Conservation (phyloP, 30 jellyfish, hydroid and myxozoan genomes). For the Mastigias papua region DNA sequence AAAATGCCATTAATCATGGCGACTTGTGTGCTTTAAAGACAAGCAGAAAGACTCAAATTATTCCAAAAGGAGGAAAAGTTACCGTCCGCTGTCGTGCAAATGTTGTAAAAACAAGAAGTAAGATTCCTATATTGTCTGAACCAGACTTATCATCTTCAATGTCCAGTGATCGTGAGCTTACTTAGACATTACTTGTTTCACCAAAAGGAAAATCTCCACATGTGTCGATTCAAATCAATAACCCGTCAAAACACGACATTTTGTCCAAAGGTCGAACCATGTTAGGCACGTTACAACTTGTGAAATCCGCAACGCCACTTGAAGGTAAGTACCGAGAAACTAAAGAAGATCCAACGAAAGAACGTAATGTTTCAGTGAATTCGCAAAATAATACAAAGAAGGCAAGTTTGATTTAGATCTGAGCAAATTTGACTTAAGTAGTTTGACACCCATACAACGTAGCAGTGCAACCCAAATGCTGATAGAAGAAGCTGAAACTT, state of each 20-base stretch:
- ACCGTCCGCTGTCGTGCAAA: constrained; percentile 5
- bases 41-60: constrained; percentile 21
- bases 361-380: not conserved
- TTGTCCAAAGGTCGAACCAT: not conserved
- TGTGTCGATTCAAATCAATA: not conserved
- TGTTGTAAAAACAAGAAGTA: not conserved
- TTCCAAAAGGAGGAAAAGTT: constrained; percentile 18
- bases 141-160: not conserved
- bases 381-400: not conserved
- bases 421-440: constrained; percentile 1
- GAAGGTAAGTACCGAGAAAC: not conserved
- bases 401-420: not conserved
- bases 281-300: constrained; percentile 14
- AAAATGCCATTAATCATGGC: constrained; percentile 31
- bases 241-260: not conserved
- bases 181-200: constrained; percentile 1
- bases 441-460: constrained; percentile 16
- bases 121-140: constrained; percentile 1
- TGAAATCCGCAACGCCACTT: constrained; percentile 19
- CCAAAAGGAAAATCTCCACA: constrained; percentile 10
- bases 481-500: constrained; percentile 9
- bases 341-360: not conserved
- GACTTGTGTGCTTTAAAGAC: constrained; percentile 28
- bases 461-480: constrained; percentile 15
- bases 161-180: constrained; percentile 5